phyloP scores from a whole-genome alignment of 2,888 invertebrate genomes.

The Hyalella azteca region DNA sequence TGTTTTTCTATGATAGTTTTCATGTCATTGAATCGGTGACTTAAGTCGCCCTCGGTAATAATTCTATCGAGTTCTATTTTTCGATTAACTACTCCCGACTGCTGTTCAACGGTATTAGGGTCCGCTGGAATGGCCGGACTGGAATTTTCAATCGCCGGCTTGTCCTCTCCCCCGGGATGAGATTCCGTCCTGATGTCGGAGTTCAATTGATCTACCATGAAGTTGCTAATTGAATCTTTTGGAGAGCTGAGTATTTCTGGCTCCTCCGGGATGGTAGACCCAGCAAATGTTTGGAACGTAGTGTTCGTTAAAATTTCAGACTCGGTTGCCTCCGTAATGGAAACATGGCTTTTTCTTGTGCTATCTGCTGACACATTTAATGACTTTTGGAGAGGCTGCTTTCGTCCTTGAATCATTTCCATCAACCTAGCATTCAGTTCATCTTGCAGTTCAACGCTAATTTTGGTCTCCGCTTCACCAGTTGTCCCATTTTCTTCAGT shows the following conservation, averaged over 20 bases:
- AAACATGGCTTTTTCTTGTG: background rate
- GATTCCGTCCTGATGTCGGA: background rate
- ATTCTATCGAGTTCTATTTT: background rate
- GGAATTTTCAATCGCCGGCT: background rate
- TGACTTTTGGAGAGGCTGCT: background rate
- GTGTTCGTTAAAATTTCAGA: background rate
- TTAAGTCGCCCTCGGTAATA: background rate
- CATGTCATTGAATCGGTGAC: background rate
- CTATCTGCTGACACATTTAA: background rate
- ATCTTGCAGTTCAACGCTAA: background rate
- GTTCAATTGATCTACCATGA: slow-evolving; percentile 9
- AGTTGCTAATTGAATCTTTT: background rate
- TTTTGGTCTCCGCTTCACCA: background rate
- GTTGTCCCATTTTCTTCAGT: background rate
- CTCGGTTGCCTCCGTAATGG: background rate
- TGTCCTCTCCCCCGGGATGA: background rate
- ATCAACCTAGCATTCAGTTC: background rate
- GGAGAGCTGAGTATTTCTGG: background rate
- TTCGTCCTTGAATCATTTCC: background rate
- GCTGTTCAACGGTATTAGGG: background rate
- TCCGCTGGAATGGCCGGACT: background rate
- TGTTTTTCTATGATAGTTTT: background rate
- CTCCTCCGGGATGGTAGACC: background rate
- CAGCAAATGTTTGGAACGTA: background rate
- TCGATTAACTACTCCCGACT: background rate